phyloP scores from a whole-genome alignment of 2,113 vertebrate species.

The Spermophilus dauricus region DNA sequence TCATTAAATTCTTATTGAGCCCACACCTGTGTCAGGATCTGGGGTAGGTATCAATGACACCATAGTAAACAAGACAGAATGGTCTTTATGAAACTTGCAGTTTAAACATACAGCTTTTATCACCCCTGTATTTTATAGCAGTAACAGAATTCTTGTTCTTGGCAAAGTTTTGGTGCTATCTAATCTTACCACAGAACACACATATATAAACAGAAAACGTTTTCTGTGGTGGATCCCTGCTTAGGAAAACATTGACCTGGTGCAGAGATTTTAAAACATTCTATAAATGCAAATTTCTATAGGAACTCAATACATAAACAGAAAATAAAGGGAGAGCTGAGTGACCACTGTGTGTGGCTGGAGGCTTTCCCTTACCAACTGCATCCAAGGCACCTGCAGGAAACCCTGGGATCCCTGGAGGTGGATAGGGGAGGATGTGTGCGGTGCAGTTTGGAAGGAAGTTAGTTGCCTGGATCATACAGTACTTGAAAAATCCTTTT shows the following conservation, averaged over 20 bases:
- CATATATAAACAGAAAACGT: not conserved
- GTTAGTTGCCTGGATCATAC: not conserved
- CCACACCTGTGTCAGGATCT: not conserved
- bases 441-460: not conserved
- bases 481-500: not conserved
- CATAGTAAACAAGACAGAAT: not conserved
- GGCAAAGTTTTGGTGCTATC: not conserved
- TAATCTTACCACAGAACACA: not conserved
- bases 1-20: not conserved
- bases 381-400: not conserved
- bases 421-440: not conserved
- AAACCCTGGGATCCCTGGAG: not conserved
- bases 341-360: not conserved
- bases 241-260: constrained; percentile 10
- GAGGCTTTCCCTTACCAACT: not conserved
- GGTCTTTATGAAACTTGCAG: too few relatives aligned
- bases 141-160: not conserved
- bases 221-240: not conserved
- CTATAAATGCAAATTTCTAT: not conserved
- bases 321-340: not conserved
- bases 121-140: not conserved
- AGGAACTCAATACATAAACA: not conserved
- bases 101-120: too few relatives aligned
- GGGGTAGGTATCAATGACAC: not conserved
- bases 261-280: not conserved